phyloP scores from a whole-genome alignment of 2,797 vertebrate species.

The Ispidina lecontei region DNA sequence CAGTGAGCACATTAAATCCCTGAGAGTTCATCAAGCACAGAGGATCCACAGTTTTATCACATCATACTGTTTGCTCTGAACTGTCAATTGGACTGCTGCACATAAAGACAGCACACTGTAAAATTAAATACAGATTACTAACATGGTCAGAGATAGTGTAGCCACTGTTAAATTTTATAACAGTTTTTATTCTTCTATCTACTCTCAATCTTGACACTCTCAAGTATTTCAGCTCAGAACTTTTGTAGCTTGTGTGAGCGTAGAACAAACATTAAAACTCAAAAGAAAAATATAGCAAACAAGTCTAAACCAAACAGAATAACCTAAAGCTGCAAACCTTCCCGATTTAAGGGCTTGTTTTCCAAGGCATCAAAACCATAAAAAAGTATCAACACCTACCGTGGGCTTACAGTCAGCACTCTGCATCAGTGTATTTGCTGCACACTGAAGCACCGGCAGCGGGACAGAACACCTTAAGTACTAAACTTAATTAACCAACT shows the following conservation, averaged over 20 bases:
- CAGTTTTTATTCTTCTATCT: background rate
- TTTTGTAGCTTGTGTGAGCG: background rate
- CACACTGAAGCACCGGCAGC: rapidly evolving
- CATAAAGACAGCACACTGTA: background rate
- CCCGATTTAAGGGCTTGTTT: background rate
- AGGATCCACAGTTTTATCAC: background rate
- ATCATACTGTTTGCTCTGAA: background rate
- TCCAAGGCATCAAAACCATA: background rate
- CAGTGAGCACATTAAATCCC: background rate
- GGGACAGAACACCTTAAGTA: background rate
- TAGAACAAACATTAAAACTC: background rate
- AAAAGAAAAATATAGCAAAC: background rate
- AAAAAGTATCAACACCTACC: background rate
- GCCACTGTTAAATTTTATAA: background rate
- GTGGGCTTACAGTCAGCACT: background rate
- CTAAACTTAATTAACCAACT: background rate
- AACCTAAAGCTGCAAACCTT: background rate
- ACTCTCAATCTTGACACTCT: background rate
- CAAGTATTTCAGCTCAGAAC: background rate
- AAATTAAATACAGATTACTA: background rate
- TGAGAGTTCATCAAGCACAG: background rate
- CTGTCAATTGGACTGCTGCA: background rate
- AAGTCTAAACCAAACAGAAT: background rate
- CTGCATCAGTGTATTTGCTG: background rate
- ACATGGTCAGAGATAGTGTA: background rate